Evolutionary conservation across 1,140 invertebrate genomes (phyloP), one percentile per base, ranked within the genome.

Genomic region (Cyclargus thomasi): DNA sequence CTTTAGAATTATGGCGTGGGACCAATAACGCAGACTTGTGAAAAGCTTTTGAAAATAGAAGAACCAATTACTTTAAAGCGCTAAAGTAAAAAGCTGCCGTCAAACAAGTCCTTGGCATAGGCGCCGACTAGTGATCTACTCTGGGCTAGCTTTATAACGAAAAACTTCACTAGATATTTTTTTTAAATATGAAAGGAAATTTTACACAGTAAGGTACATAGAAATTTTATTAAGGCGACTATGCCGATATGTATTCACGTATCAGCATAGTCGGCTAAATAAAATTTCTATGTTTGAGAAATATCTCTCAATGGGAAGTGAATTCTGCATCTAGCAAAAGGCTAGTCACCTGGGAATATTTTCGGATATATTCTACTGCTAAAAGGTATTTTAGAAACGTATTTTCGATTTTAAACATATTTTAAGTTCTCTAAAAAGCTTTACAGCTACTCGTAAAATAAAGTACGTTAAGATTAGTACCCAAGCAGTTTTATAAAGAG

Each of bases 381-480:
- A 59, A 59, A 59, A 20, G 55, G 55, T 59, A 59, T 59, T 59
- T 21, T 11, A 20, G 55, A 59, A 21, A 10, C 3, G 17, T 59
- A 59, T 59, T 59, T 59, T 59, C 55, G 21, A 29, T 29, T 29
- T 29, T 2, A 8, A 29, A 0, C 23, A 5, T 6, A 29, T 29
- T 29, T 29, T 29, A 29, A 8, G 29, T 29, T 29, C 4, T 29
- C 0, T 3, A 29, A 7, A 29, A 29, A 29, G 29, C 29, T 29
- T 29, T 29, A 29, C 29, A 5, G 8, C 29, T 29, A 29, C 8
- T 29, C 29, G 8, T 29, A 5, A 29, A 6, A 6, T 8, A 29
- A 29, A 29, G 29, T 29, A 3, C 23, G 6, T 29, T 29, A n/a
- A n/a, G n/a, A n/a, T n/a, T n/a, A n/a, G n/a, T n/a, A n/a, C n/a